phyloP scores from a whole-genome alignment of 2,113 vertebrate genomes.

The Psephotus haematonotus region DNA sequence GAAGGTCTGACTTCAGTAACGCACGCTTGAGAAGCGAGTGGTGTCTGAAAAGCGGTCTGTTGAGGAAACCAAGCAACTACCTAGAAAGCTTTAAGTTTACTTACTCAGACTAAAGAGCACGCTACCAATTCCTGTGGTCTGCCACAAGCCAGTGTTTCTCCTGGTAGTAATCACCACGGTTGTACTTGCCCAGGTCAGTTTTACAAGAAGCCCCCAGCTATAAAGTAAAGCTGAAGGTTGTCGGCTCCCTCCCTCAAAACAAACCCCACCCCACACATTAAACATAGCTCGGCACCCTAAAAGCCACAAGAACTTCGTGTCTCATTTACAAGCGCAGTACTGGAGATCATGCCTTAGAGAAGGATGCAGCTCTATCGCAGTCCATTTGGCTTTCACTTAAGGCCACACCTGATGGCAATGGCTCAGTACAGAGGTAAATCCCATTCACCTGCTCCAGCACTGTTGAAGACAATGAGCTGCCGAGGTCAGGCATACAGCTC shows the following conservation, averaged over 20 bases:
- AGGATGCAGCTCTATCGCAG: background rate
- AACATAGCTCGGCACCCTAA: background rate
- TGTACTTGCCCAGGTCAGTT: background rate
- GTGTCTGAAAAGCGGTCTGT: background rate
- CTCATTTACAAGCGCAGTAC: background rate
- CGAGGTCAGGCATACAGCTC: background rate
- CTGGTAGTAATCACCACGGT: background rate
- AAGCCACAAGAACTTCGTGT: background rate
- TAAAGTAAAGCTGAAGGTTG: background rate
- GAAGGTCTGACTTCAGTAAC: background rate
- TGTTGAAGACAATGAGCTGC: background rate
- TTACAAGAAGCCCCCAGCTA: background rate
- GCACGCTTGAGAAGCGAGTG: fast-evolving
- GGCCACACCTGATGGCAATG: background rate
- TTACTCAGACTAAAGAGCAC: background rate
- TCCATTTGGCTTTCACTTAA: background rate
- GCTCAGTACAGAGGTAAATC: background rate
- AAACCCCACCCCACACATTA: background rate
- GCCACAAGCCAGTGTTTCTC: background rate
- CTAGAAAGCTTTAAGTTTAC: background rate
- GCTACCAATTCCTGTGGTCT: background rate
- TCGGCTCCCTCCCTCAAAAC: background rate
- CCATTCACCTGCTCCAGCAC: background rate
- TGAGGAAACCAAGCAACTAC: background rate
- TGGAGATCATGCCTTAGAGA: background rate